Base-by-base conservation (phyloP, 2,888 invertebrate species). In the Phorcus lineatus region DNA sequence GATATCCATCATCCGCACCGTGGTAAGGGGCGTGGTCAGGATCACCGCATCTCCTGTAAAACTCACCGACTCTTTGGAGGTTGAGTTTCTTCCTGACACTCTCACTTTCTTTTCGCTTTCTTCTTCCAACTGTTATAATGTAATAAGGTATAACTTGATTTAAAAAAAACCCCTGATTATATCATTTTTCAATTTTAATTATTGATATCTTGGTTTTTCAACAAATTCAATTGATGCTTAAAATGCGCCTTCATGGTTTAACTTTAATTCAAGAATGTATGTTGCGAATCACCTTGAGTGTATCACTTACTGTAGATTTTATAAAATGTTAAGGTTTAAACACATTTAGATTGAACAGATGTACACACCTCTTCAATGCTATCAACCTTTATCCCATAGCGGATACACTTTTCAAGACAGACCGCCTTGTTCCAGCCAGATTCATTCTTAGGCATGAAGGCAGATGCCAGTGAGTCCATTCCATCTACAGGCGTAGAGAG, bases 1-100 rank as follows among this genome's bases (percentile, higher is more conserved):
- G 22, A 85, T 19, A 3, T 84, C 76, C 52, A 85, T 55, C 74
- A 84, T 83, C 7, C 85, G 78, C 11, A 85, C 62, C 47, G 84
- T 80, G 0, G 78, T 53, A 6, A 85, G 67, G 13, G 85, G 83
- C 0, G 81, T 67, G 7, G 85, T 83, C 11, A 85, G 7, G 57
- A 85, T 79, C 2, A 83, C 83, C 13, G 83, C 83, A 78, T 85
- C 83, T 11, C 83, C 84, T 11, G 4, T 13, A 52, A 66, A 78
- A 0, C 13, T 19, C 17, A 55, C 22, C 13, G 17, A 19, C 19
- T 82, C 47, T 4, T 82, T 78, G 11, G 82, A 81, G 16, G 53
- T 47, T 1, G 7, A 62, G 53, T 84, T 84, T 4, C 53, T 19
- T 9, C 80, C 83, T 2, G 17, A 62, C 0, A 84, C 84, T 13